These are phyloP conservation scores for Lepus timidus DNA, from an alignment of 2,113 vertebrate genomes.

Conservation along the genomic window DNA sequence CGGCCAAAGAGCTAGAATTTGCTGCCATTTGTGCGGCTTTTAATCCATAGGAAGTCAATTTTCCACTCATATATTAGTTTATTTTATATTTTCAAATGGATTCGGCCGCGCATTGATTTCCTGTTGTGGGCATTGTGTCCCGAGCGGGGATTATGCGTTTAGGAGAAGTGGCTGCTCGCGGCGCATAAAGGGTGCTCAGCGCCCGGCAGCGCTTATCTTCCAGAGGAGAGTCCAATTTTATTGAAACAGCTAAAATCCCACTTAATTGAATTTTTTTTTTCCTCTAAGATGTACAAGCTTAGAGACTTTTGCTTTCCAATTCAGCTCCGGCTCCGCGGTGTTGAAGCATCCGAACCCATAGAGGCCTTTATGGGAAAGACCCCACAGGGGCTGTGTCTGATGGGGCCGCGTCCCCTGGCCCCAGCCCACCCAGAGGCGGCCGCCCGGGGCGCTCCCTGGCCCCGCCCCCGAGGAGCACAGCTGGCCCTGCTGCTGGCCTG, in stretches of 20 bases:
- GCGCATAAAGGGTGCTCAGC: slow-evolving; percentile 92
- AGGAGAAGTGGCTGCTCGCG: slow-evolving; percentile 94
- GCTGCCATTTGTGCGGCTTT: slow-evolving; percentile 88
- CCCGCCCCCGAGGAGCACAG: no score
- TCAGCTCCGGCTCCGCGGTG: slow-evolving; percentile 92
- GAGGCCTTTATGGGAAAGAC: slow-evolving; percentile 94
- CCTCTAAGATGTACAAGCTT: slow-evolving; percentile 95
- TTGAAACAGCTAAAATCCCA: slow-evolving; percentile 99
- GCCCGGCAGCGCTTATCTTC: slow-evolving; percentile 96
- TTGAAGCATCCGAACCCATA: slow-evolving; percentile 95
- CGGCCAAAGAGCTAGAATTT: slow-evolving; percentile 86
- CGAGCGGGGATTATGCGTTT: slow-evolving; percentile 97
- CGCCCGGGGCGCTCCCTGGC: no score
- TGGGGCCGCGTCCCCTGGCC: slow-evolving; percentile 73
- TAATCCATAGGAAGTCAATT: slow-evolving; percentile 97
- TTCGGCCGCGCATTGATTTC: slow-evolving; percentile 97
- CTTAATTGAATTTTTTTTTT: slow-evolving; percentile 99
- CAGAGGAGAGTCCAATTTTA: slow-evolving; percentile 96
- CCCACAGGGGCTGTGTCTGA: slow-evolving; percentile 94
- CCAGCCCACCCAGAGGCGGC: no score
- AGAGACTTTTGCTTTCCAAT: slow-evolving; percentile 98
- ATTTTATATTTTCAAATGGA: slow-evolving; percentile 99
- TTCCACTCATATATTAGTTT: slow-evolving; percentile 92
- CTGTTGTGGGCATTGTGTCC: slow-evolving; percentile 94
- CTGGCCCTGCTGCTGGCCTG: no score